Evolutionary conservation across 2,797 vertebrate species (phyloP), one percentile per base, ranked within the genome.

Genomic region (Peromyscus attwateri): DNA sequence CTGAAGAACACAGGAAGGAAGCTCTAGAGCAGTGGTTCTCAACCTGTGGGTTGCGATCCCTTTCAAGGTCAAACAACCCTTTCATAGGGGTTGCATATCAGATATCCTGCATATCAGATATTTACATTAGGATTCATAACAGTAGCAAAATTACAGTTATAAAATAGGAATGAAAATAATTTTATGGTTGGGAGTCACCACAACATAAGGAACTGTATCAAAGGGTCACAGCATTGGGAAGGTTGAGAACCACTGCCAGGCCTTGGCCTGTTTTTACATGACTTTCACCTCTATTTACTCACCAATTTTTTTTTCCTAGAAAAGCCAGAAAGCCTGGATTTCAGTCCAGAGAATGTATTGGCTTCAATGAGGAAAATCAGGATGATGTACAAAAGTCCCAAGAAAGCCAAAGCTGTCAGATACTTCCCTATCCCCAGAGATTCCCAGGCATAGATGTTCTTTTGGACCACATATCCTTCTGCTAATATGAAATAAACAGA

Each of bases 311-410:
- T 97, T 91, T 98, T 98, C 97, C 97, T 97, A 96, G 97, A 98
- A 97, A 99, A 98, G 57, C 97, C 96, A 88, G 97, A 96, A 92
- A 99, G 23, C 91, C 98, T 46, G 60, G 98, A 98, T 92, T 97
- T 97, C 71, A 99, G 94, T 77, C 97, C 98, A 98, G 97, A 98
- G 84, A 99, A 98, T 13, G 98, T 98, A 97, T 98, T 99, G 96
- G 99, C 99, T 98, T 99, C 99, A n/a, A 99, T 98, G 97, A 99
- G 97, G 91, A 99, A 99, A 91, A 99, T 99, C 92, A 99, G 98
- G 57, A 98, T 40, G 23, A 99, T 98, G 98, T 99, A 99, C 85
- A 98, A 96, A 0, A 99, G 92, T 1, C 99, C 99, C 93, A 99
- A 99, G 93, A 99, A 1, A 0, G 98, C 98, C 98, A 99, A 98